Conservation (phyloP, 2,113 vertebrate genomes). For the Pavo muticus region DNA sequence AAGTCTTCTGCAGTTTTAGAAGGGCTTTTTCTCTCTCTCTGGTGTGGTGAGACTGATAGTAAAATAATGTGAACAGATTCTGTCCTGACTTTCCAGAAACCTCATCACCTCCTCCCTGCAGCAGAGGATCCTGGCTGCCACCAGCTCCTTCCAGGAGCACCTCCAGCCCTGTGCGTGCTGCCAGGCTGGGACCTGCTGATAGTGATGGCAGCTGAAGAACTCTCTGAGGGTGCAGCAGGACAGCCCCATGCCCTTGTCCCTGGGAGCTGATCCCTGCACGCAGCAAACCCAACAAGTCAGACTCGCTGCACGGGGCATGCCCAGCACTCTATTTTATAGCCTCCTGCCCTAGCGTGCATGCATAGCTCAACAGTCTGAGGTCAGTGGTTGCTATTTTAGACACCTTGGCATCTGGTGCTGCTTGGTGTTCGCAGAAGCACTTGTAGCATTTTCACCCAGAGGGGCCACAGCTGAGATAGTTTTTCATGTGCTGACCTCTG, state of each 20-base stretch:
- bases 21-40: not conserved
- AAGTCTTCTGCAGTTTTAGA: not conserved
- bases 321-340: not conserved
- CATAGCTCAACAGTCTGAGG: slow-evolving; percentile 46
- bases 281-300: not conserved
- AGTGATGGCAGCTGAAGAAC: not conserved
- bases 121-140: not conserved
- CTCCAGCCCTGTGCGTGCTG: rapidly evolving
- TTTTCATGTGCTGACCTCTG: not conserved
- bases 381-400: slow-evolving; percentile 68
- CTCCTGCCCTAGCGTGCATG: slow-evolving; percentile 28
- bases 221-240: not conserved
- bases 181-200: not conserved
- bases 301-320: rapidly evolving
- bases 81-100: not conserved
- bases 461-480: not conserved
- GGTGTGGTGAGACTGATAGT: not conserved
- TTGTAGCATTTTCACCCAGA: not conserved
- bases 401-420: slow-evolving; percentile 61
- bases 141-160: not conserved
- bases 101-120: not conserved
- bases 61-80: not conserved
- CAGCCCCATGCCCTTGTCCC: not conserved
- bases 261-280: not conserved
- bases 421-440: slow-evolving; percentile 49